Evolutionary conservation across 1,140 invertebrate genomes (phyloP), one percentile per base, ranked within the genome.

Genomic region (Goniozus legneri): DNA sequence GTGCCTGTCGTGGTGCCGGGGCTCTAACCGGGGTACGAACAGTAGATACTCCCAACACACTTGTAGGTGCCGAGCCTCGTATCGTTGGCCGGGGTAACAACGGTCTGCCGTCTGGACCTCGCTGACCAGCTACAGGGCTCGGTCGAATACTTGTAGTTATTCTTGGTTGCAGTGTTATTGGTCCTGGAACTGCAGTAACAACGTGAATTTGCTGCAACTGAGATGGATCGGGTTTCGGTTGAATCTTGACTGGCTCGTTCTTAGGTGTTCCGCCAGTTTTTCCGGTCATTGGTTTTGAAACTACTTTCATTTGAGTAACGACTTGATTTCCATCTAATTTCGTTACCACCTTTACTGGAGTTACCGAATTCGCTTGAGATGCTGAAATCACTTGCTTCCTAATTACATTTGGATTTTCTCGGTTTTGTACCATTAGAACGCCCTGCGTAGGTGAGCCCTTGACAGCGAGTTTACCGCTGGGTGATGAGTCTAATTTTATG

Each of bases 401-500:
- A 2, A 73, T 58, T 15, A 76, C 58, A 20, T 67, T 71, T 1
- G 56, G 20, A 13, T 61, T 58, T 16, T 74, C 67, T 13, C 72
- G 64, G 53, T 74, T 75, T 44, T 67, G 71, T 4, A 76, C 64
- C 71, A 76, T 75, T 12, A 74, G 41, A 4, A 75, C 69, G 20
- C 64, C 56, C 20, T 64, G 58, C 0, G 61, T 44, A 0, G 66
- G 59, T 0, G 62, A 57, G 16, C 65, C 58, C 48, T 74, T 75
- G 0, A 69, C 55, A 0, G 58, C 75, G n/a, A 82, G 56, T 62
- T 82, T 82, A 8, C 79, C 80, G 14, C 69, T 65, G 3, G 69
- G 66, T 0, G 82, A 78, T 0, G 83, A 82, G 58, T 84, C 81
- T 13, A 84, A 70, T 61, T 83, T 84, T 63, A 84, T 82, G 31